Conservation (phyloP, 2,797 vertebrate genomes). For the Sphenodon punctatus region DNA sequence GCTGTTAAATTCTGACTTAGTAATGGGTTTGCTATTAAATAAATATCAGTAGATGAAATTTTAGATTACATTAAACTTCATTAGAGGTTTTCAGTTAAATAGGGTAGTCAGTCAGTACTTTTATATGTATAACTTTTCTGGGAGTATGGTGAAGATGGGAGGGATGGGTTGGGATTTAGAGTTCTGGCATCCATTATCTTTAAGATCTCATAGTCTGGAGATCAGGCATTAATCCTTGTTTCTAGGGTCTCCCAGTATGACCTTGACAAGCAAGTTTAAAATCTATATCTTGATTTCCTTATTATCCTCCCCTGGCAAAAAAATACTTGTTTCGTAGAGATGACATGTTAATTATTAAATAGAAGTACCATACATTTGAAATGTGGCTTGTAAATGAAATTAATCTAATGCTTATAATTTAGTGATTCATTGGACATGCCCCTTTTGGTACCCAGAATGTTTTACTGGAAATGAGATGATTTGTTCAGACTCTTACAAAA, state of each 20-base stretch:
- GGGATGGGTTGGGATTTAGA: neutral
- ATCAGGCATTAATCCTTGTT: neutral
- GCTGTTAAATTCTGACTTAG: neutral
- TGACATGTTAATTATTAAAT: neutral
- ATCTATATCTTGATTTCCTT: neutral
- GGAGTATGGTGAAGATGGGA: neutral
- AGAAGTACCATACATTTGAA: neutral
- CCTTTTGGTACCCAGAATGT: conserved; percentile 15
- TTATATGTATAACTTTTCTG: no score
- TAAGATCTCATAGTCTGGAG: no score
- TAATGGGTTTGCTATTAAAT: neutral
- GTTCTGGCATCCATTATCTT: neutral
- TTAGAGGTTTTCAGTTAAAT: neutral
- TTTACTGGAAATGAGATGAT: neutral
- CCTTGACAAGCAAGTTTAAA: neutral
- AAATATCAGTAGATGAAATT: neutral
- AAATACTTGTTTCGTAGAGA: neutral
- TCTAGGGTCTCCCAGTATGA: neutral
- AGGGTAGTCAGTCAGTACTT: no score
- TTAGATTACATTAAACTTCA: neutral
- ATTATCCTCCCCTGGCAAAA: no score
- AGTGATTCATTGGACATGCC: conserved; percentile 1
- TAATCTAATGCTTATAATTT: neutral
- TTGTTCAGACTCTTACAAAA: neutral
- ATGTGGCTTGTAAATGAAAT: conserved; percentile 13